Evolutionary conservation across 2,888 invertebrate genomes (phyloP), one percentile per base, ranked within the genome.

Genomic region (Pardosa pseudoannulata): DNA sequence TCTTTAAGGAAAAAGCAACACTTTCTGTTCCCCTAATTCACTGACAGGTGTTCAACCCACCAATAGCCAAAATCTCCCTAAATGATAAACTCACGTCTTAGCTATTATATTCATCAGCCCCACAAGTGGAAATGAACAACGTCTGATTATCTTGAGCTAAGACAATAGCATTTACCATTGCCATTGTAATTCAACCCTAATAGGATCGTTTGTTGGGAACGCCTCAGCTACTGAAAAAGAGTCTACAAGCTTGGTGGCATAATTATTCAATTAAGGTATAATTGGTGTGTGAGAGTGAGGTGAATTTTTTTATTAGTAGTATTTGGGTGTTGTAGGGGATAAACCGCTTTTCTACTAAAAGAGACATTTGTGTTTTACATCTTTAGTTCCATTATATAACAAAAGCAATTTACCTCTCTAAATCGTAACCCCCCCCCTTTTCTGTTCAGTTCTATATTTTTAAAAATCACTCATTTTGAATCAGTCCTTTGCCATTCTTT

Each of bases 51-150:
- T 56, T 56, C 19, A 23, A 13, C 16, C 1, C 2, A 13, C 7
- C 9, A 46, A 46, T 23, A 46, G 46, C 16, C 5, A 56, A 56
- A 56, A 19, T 23, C 2, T 28, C 19, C 28, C 28, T 36, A 74
- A 81, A 81, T 81, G 80, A 56, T 74, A 39, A 32, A 50, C 67
- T 74, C 80, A 81, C 80, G 80, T 68, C 68, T 74, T 68, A 36
- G 9, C 73, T 36, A 81, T 81, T 81, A 81, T n/a, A 27, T 3
- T 9, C 56, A 56, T 56, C 56, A 23, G 11, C 36, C 36, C 28
- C 65, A 41, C 73, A n/a, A 9, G 46, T 31, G 31, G 62, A 72
- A 50, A 50, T 56, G 32, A 56, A 56, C 56, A 56, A 56, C 19
- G 19, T 56, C 23, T 23, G 56, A 56, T 56, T 56, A 23, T 56